Percentiles rank a stretch among this genome's conserved stretches.
Evolutionary conservation across 2,797 vertebrate genomes (phyloP).

Genomic region (Anguilla obscura): DNA sequence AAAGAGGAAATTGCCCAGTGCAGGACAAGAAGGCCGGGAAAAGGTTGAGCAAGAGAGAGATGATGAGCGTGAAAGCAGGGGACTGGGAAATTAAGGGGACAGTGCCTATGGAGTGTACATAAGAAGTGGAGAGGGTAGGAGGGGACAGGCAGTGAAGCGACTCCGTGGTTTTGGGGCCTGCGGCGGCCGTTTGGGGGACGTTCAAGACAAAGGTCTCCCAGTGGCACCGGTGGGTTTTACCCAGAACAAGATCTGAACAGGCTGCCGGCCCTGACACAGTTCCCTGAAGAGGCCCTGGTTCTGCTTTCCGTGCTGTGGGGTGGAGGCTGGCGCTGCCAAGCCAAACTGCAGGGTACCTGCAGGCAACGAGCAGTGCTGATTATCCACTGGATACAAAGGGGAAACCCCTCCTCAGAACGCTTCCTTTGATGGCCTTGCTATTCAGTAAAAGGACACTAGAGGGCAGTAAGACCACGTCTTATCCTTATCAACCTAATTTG

Average conservation of each 20-base stretch:
- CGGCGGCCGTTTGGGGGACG: constrained; percentile 58
- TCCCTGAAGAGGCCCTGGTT: constrained; percentile 88
- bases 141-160: constrained; percentile 51
- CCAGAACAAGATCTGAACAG: constrained; percentile 83
- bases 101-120: constrained; percentile 64
- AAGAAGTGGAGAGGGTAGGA: constrained; percentile 61
- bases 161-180: constrained; percentile 68
- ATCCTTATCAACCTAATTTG: neutral
- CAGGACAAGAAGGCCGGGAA: constrained; percentile 43
- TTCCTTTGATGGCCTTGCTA: constrained; percentile 1
- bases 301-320: constrained; percentile 87
- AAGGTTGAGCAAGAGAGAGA: constrained; percentile 30
- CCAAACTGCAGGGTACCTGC: constrained; percentile 86
- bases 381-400: constrained; percentile 40
- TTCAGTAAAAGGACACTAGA: constrained; percentile 11
- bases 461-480: constrained; percentile 20
- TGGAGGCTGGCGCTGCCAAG: constrained; percentile 85
- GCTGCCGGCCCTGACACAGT: constrained; percentile 80
- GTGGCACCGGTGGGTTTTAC: constrained; percentile 61
- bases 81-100: constrained; percentile 45
- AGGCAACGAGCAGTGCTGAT: constrained; percentile 92
- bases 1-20: constrained; percentile 55
- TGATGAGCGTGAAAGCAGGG: neutral
- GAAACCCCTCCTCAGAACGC: neutral
- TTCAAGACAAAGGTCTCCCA: constrained; percentile 61